These are phyloP conservation scores for Eupleurogrammus muticus DNA, from an alignment of 2,797 vertebrate species.

Conservation along the genomic window DNA sequence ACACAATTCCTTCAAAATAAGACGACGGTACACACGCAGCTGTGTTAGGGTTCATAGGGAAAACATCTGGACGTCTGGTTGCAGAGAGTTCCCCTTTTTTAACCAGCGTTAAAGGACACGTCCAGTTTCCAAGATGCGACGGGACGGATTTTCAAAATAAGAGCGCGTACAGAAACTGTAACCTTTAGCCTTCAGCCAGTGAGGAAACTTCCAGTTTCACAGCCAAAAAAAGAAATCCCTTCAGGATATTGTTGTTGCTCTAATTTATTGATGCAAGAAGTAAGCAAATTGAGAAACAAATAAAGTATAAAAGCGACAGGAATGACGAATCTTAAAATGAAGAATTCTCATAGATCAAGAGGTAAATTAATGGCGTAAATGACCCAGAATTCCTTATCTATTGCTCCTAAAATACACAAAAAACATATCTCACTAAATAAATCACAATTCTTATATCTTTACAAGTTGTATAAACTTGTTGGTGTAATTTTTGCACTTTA, in stretches of 20 bases:
- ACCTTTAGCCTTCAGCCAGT: neutral
- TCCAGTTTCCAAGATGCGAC: neutral
- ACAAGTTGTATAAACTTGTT: no score
- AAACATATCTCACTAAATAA: no score
- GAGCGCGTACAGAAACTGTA: neutral
- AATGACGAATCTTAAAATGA: neutral
- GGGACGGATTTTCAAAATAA: slow-evolving; percentile 8
- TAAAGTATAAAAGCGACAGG: neutral
- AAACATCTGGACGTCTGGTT: neutral
- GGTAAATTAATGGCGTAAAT: no score
- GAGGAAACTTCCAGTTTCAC: neutral
- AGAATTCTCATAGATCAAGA: no score
- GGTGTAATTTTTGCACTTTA: no score
- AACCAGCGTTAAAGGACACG: slow-evolving; percentile 1
- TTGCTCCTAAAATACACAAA: no score
- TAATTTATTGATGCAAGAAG: neutral
- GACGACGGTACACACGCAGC: neutral
- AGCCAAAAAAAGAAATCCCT: neutral
- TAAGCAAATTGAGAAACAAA: neutral
- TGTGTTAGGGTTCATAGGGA: neutral
- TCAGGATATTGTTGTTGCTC: neutral
- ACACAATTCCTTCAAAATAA: neutral
- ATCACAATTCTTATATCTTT: no score
- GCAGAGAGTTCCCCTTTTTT: neutral
- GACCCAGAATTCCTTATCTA: no score